Percentiles rank a stretch among this genome's conserved stretches.
phyloP scores from a whole-genome alignment of 2,888 invertebrate species.

The Nesidiocoris tenuis region DNA sequence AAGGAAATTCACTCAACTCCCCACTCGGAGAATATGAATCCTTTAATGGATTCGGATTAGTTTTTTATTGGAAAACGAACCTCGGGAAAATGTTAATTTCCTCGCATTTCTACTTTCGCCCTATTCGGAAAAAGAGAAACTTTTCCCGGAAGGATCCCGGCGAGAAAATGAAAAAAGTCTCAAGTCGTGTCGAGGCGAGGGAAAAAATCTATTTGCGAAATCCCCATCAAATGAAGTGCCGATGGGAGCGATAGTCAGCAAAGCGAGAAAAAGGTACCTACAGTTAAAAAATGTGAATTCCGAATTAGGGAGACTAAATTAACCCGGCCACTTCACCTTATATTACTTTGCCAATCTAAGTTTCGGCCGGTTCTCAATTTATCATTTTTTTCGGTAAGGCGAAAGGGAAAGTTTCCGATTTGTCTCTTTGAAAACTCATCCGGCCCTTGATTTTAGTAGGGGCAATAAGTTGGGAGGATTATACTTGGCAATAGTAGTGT shows the following conservation, averaged over 20 bases:
- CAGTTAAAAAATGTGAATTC: background rate
- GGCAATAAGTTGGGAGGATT: too few relatives aligned
- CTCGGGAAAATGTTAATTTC: too few relatives aligned
- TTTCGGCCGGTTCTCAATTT: background rate
- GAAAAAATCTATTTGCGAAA: constrained; percentile 1
- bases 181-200: background rate
- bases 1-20: too few relatives aligned
- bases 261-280: background rate
- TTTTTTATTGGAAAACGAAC: too few relatives aligned
- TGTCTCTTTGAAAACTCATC: too few relatives aligned
- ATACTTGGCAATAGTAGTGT: too few relatives aligned
- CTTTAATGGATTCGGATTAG: too few relatives aligned
- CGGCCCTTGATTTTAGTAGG: too few relatives aligned
- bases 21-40: too few relatives aligned
- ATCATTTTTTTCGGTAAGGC: background rate
- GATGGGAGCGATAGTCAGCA: background rate
- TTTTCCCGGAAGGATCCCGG: too few relatives aligned
- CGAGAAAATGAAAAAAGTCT: constrained; percentile 6
- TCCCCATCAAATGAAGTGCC: constrained; percentile 8
- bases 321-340: background rate
- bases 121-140: too few relatives aligned
- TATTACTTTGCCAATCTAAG: constrained; percentile 1
- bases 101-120: too few relatives aligned
- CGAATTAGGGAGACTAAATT: background rate
- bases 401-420: background rate